Evolutionary conservation across 2,888 invertebrate genomes (phyloP), one percentile per base, ranked within the genome.

Genomic region (Tachina fera): DNA sequence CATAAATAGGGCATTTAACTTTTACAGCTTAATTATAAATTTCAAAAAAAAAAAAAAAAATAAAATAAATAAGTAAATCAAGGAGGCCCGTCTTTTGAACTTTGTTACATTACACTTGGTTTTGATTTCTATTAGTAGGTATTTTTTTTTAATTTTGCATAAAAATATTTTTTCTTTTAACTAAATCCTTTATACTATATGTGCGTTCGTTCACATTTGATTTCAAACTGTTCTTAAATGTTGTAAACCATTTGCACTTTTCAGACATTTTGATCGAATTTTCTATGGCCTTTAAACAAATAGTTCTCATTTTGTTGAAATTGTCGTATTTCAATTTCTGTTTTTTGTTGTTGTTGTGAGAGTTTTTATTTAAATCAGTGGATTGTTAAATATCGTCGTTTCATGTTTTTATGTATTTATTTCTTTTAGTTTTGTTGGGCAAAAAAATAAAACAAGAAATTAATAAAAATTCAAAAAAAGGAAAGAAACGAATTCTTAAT

Each of bases 231-330:
- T 72, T 49, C 4, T 56, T 41, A 9, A 47, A 43, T 16, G 82
- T 74, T 85, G 65, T 82, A 39, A 45, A 51, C 60, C 56, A 75
- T 56, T 79, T 76, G 79, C 70, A 41, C 71, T 72, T 75, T 56
- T 8, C 49, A 83, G 22, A 53, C 61, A 67, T 61, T 86, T 83
- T 76, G 53, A 75, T 75, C 58, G n/a, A 51, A 65, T 72, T 82
- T 79, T 47, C 49, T 58, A 65, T 67, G 22, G 53, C 49, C 31
- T 11, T 19, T 22, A 60, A 41, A 51, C 9, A 61, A 51, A 16
- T 31, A 9, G 3, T 67, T 45, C 43, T 67, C 39, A 39, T 72
- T 65, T 45, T 68, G 16, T 61, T 78, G 61, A 16, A 19, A 58
- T 51, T 82, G n/a, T 72, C 77, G 58, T 45, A 58, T 65, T 63